phyloP scores from a whole-genome alignment of 30 jellyfish, hydroid and myxozoan genomes.

The Pelagia noctiluca region DNA sequence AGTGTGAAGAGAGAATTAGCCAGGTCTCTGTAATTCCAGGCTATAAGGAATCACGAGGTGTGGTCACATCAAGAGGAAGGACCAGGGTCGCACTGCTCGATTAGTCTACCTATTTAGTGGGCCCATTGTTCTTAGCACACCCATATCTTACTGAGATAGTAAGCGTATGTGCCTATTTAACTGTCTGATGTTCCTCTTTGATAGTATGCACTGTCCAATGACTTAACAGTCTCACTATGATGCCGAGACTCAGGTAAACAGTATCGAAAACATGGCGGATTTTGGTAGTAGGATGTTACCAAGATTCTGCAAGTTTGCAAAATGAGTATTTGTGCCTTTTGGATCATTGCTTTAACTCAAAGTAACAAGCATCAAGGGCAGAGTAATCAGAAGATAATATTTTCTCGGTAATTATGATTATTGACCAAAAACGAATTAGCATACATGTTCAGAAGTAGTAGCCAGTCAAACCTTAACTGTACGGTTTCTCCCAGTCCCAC shows the following conservation, averaged over 20 bases:
- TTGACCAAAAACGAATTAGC: background rate
- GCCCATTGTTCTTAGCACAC: background rate
- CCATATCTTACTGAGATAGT: background rate
- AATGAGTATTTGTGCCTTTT: conserved; percentile 73
- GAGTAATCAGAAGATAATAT: background rate
- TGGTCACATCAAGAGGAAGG: too few species aligned
- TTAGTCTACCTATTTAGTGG: too few species aligned
- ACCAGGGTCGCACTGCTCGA: too few species aligned
- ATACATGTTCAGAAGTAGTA: background rate
- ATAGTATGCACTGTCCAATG: background rate
- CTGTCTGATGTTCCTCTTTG: background rate
- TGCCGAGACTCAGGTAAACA: background rate
- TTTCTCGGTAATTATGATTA: background rate
- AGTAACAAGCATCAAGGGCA: conserved; percentile 1
- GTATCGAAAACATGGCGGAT: too few species aligned
- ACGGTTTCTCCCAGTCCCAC: too few species aligned
- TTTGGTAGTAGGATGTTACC: too few species aligned
- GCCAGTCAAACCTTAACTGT: background rate
- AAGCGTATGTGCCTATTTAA: background rate
- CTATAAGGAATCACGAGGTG: too few species aligned
- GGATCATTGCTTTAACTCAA: conserved; percentile 51
- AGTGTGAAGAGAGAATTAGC: too few species aligned
- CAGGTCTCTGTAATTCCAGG: too few species aligned
- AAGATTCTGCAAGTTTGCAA: background rate
- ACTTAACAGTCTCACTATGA: background rate